phyloP scores from a whole-genome alignment of 1,140 invertebrate species.

The Hycleus cichorii region DNA sequence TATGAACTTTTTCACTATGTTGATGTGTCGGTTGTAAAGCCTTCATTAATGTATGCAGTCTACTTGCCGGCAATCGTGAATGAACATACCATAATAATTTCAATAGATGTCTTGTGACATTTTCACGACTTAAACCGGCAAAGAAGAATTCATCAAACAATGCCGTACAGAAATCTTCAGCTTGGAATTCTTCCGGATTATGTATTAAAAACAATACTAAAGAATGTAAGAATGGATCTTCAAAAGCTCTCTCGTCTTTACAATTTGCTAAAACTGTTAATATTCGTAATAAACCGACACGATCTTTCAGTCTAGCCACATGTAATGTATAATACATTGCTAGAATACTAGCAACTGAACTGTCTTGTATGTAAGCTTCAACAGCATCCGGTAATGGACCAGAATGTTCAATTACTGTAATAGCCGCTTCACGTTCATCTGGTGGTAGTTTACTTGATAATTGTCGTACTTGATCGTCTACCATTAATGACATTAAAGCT shows the following conservation, averaged over 20 bases:
- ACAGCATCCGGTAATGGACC: constrained; percentile 88
- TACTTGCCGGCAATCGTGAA: constrained; percentile 70
- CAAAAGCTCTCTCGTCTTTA: constrained; percentile 85
- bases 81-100: constrained; percentile 85
- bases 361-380: constrained; percentile 83
- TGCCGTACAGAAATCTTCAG: constrained; percentile 91
- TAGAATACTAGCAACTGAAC: constrained; percentile 81
- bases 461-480: constrained; percentile 90
- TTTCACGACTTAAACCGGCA: constrained; percentile 78
- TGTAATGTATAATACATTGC: constrained; percentile 95
- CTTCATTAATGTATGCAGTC: constrained; percentile 77
- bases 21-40: constrained; percentile 77
- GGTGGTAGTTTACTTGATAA: constrained; percentile 81
- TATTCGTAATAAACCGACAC: constrained; percentile 77
- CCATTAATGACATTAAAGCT: constrained; percentile 89
- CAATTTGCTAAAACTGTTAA: constrained; percentile 83
- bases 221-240: constrained; percentile 91
- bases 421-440: constrained; percentile 88
- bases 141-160: constrained; percentile 96
- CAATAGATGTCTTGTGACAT: constrained; percentile 87
- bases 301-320: constrained; percentile 71
- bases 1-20: constrained; percentile 80
- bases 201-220: constrained; percentile 73
- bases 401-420: constrained; percentile 90
- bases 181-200: constrained; percentile 85